A percentile compares a stretch with the other conserved stretches of the same genome.
phyloP scores from a whole-genome alignment of 2,888 invertebrate species.

The Gryllus longicercus region DNA sequence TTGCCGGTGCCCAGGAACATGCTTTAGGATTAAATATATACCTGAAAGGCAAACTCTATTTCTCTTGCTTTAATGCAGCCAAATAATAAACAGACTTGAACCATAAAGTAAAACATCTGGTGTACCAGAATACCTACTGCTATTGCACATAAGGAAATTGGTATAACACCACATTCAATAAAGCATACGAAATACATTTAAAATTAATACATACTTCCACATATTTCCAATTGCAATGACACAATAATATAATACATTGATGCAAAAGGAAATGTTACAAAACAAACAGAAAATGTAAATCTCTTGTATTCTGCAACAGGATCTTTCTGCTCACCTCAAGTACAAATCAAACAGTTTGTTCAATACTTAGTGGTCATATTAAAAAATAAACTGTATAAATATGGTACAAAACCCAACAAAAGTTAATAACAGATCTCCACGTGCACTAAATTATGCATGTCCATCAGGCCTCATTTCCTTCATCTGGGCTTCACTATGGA shows the following conservation, averaged over 20 bases:
- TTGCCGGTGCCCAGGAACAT: not conserved
- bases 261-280: not conserved
- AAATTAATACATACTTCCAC: slow-evolving; percentile 11
- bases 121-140: not conserved
- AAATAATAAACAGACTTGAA: not conserved
- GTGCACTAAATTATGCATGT: not conserved
- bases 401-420: slow-evolving; percentile 17
- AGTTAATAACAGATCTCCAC: slow-evolving; percentile 7
- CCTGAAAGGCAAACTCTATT: not conserved
- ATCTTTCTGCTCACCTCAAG: not conserved
- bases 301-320: not conserved
- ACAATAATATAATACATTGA: not conserved
- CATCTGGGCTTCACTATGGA: not conserved
- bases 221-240: not conserved
- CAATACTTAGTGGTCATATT: not conserved
- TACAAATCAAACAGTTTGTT: not conserved
- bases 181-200: not conserved
- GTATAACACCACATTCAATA: not conserved
- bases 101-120: not conserved
- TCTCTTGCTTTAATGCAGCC: not conserved
- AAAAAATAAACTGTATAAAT: slow-evolving; percentile 17
- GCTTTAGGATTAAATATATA: not conserved
- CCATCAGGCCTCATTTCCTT: slow-evolving; percentile 4
- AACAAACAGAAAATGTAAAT: not conserved
- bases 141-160: slow-evolving; percentile 1